A percentile compares a stretch with the other conserved stretches of the same genome.
phyloP scores from a whole-genome alignment of 2,797 vertebrate genomes.

The Phataginus tetradactyla region DNA sequence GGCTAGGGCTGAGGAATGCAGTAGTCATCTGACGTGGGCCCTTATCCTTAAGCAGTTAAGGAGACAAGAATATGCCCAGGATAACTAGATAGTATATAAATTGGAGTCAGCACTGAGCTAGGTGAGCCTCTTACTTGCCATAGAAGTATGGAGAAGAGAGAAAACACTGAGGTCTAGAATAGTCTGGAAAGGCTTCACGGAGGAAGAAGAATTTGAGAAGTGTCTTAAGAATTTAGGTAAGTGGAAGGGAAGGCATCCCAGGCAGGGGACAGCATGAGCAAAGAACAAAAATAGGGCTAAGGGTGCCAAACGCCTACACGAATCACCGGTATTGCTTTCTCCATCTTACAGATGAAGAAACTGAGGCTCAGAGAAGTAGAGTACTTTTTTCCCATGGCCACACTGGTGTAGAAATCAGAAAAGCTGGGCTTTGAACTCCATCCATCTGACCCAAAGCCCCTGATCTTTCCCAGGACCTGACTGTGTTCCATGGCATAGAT shows the following conservation, averaged over 20 bases:
- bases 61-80: not conserved
- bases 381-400: not conserved
- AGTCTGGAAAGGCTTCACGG: not conserved
- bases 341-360: not conserved
- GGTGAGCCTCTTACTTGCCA: not conserved
- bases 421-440: not conserved
- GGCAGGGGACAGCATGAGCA: not conserved
- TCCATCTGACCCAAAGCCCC: not conserved
- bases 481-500: not conserved
- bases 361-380: not conserved
- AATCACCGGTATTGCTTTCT: not conserved
- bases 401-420: not conserved
- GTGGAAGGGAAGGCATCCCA: not conserved
- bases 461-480: not conserved
- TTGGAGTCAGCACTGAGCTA: not conserved
- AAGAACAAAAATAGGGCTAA: not conserved
- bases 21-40: not conserved
- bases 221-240: not conserved
- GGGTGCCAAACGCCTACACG: not conserved
- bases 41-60: not conserved
- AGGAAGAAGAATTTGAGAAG: constrained; percentile 12
- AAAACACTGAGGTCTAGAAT: not conserved
- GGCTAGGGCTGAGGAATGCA: not conserved
- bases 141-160: not conserved
- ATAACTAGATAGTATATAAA: not conserved